A percentile compares a stretch with the other conserved stretches of the same genome.
Evolutionary conservation across 1,140 invertebrate genomes (phyloP).

Genomic region (Nasonia vitripennis): DNA sequence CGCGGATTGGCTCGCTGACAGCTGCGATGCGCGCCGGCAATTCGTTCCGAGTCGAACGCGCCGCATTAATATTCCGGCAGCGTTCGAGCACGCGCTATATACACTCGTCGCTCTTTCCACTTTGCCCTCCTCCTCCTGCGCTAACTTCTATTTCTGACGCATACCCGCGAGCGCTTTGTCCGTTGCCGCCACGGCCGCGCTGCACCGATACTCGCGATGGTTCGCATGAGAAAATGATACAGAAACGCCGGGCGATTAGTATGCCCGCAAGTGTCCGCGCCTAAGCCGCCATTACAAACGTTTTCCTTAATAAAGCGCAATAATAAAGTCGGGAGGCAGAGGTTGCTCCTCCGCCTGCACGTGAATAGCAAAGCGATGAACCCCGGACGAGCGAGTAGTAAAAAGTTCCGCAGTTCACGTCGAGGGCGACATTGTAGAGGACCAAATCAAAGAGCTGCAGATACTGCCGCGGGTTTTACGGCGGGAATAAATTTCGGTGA

Average conservation of each 20-base stretch:
- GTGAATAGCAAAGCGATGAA: constrained; percentile 14
- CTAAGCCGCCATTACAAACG: background rate
- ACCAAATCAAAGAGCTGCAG: constrained; percentile 57
- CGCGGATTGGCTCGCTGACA: constrained; percentile 57
- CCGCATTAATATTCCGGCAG: constrained; percentile 60
- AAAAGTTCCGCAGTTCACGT: constrained; percentile 3
- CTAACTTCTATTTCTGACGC: constrained; percentile 35
- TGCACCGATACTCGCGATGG: constrained; percentile 6
- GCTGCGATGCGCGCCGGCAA: constrained; percentile 52
- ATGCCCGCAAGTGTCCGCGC: background rate
- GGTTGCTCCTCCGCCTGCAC: no score
- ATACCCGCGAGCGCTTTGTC: constrained; percentile 32
- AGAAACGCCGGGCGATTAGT: background rate
- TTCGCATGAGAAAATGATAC: background rate
- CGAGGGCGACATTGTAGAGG: constrained; percentile 6
- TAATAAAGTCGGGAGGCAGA: background rate
- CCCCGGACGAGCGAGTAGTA: background rate
- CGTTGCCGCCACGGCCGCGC: background rate
- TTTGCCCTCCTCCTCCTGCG: constrained; percentile 19
- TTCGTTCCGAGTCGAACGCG: constrained; percentile 59
- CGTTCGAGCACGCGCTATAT: constrained; percentile 49
- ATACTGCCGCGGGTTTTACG: constrained; percentile 59
- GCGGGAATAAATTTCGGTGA: constrained; percentile 60
- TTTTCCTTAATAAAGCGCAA: constrained; percentile 21
- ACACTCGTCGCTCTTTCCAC: background rate